Percentiles rank a stretch among this genome's conserved stretches.
Conservation (phyloP, 2,888 invertebrate species). For the Dexiosoma caninum region DNA sequence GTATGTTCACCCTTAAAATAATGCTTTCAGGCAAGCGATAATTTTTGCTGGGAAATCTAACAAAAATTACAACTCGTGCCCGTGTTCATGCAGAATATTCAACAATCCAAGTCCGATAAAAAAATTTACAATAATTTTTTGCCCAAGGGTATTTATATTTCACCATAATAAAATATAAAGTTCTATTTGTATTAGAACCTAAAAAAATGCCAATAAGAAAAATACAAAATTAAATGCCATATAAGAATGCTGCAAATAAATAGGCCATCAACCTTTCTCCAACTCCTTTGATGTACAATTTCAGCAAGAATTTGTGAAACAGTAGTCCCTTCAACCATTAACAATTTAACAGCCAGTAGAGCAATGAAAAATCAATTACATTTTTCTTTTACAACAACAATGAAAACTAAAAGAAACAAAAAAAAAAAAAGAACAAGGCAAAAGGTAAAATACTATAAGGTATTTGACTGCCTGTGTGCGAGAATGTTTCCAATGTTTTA, state of each 20-base stretch:
- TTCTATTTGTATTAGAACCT: too few species aligned
- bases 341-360: slow-evolving; percentile 7
- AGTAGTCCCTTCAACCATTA: neutral
- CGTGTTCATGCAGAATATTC: too few species aligned
- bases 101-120: too few species aligned
- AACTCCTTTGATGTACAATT: neutral
- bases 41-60: too few species aligned
- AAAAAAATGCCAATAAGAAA: too few species aligned
- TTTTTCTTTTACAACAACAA: slow-evolving; percentile 22
- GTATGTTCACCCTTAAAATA: too few species aligned
- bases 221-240: neutral
- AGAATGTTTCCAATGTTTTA: slow-evolving; percentile 24
- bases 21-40: too few species aligned
- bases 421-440: neutral
- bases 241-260: neutral
- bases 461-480: neutral
- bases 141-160: too few species aligned
- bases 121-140: too few species aligned
- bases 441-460: slow-evolving; percentile 3
- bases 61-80: too few species aligned
- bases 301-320: neutral
- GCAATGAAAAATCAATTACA: slow-evolving; percentile 51
- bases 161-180: neutral
- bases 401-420: neutral
- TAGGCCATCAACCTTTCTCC: slow-evolving; percentile 33